Percentiles rank a stretch among this genome's conserved stretches.
These are phyloP conservation scores for Hybognathus amarus DNA, from an alignment of 2,797 vertebrate genomes.

Conservation along the genomic window DNA sequence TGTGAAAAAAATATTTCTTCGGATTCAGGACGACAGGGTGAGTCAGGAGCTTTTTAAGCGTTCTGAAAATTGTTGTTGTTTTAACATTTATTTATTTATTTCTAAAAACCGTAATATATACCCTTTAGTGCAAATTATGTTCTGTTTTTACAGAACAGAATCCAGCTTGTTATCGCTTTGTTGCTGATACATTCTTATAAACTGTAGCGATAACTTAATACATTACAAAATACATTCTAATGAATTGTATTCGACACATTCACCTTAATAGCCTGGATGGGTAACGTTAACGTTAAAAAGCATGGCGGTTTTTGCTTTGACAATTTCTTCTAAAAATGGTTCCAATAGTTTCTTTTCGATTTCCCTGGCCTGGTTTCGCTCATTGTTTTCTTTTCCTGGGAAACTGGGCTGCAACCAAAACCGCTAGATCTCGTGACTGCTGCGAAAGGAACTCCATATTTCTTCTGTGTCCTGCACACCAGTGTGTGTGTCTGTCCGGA, in stretches of 20 bases:
- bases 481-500: background rate
- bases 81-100: background rate
- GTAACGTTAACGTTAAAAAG: too few relatives aligned
- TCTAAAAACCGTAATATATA: too few relatives aligned
- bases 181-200: background rate
- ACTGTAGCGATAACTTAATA: background rate
- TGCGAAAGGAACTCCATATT: conserved; percentile 23
- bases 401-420: conserved; percentile 3
- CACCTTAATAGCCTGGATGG: too few relatives aligned
- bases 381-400: conserved; percentile 58
- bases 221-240: background rate
- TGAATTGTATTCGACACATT: background rate
- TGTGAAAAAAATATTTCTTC: background rate
- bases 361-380: conserved; percentile 48
- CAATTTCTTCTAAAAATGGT: background rate
- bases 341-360: conserved; percentile 10
- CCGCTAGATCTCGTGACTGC: conserved; percentile 69
- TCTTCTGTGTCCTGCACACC: background rate
- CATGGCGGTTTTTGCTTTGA: background rate
- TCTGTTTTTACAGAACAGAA: background rate
- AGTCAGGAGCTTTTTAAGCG: background rate
- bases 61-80: background rate
- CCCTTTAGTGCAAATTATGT: background rate
- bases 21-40: background rate
- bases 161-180: background rate